These are phyloP conservation scores for Lycophotia porphyrea DNA, from an alignment of 2,888 invertebrate species.

Conservation along the genomic window DNA sequence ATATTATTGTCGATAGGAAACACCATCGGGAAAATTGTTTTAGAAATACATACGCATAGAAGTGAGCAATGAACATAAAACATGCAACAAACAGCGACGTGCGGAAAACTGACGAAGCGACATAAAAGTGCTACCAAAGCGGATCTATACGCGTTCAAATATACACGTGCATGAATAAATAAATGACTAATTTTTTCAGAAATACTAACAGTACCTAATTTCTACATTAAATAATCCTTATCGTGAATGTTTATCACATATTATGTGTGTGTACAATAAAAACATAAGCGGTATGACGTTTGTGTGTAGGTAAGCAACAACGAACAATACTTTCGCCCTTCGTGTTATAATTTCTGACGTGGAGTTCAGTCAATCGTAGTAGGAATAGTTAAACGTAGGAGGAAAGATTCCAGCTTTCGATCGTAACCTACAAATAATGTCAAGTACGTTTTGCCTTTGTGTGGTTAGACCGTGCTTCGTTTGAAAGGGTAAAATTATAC, in stretches of 20 bases:
- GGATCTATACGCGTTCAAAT: conserved; percentile 30
- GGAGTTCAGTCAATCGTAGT: conserved; percentile 7
- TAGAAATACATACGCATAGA: not conserved
- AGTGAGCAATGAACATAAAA: not conserved
- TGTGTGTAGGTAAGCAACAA: conserved; percentile 10
- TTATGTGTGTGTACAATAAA: conserved; percentile 13
- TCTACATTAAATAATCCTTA: conserved; percentile 50
- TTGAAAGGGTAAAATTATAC: not conserved
- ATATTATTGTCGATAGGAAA: not conserved
- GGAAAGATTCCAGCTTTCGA: not conserved
- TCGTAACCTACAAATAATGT: conserved; percentile 13
- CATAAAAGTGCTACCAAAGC: conserved; percentile 28
- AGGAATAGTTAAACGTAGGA: conserved; percentile 3
- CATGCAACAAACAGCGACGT: not conserved
- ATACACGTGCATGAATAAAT: conserved; percentile 47
- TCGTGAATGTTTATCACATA: conserved; percentile 46
- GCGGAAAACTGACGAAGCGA: not conserved
- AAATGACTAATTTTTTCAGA: conserved; percentile 50
- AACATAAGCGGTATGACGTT: conserved; percentile 12
- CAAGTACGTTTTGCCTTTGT: not conserved
- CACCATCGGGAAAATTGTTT: not conserved
- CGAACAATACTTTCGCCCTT: conserved; percentile 3
- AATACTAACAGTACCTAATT: conserved; percentile 22
- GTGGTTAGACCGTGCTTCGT: not conserved
- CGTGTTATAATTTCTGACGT: conserved; percentile 9